Conservation (phyloP, 2,888 invertebrate genomes). For the Pardosa pseudoannulata region DNA sequence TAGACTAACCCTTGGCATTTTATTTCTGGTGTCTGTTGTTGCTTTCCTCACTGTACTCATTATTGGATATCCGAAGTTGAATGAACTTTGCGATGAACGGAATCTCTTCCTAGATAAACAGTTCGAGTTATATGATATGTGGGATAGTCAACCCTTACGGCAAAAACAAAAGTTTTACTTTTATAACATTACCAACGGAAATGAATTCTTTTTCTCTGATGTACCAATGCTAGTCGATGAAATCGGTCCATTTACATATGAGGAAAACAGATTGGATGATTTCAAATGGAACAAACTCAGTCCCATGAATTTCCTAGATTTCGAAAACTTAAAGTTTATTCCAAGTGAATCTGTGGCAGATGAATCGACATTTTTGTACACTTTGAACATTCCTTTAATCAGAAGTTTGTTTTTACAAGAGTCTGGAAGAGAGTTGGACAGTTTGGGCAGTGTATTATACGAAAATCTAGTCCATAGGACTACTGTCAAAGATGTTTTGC, state of each 20-base stretch:
- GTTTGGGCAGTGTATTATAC: background rate
- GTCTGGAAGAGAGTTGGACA: background rate
- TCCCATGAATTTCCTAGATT: background rate
- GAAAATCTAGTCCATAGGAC: background rate
- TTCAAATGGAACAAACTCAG: background rate
- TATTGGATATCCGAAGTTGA: background rate
- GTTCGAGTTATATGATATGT: slow-evolving; percentile 27
- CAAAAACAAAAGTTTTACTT: slow-evolving; percentile 51
- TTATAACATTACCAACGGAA: slow-evolving; percentile 57
- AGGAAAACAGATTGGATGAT: background rate
- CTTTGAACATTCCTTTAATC: background rate
- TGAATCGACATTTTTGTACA: background rate
- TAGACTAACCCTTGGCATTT: background rate
- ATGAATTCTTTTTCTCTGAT: slow-evolving; percentile 24
- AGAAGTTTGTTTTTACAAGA: background rate
- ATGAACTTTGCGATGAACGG: background rate
- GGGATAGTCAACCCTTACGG: slow-evolving; percentile 37
- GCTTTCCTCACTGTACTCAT: no score
- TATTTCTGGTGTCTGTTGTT: background rate
- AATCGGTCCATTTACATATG: slow-evolving; percentile 57
- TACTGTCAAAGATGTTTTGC: background rate
- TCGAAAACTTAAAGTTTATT: background rate
- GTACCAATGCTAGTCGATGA: slow-evolving; percentile 42
- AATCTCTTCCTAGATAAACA: background rate
- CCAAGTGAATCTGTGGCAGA: background rate